Evolutionary conservation across 2,888 invertebrate genomes (phyloP).

Genomic region (Brachyptera risi): DNA sequence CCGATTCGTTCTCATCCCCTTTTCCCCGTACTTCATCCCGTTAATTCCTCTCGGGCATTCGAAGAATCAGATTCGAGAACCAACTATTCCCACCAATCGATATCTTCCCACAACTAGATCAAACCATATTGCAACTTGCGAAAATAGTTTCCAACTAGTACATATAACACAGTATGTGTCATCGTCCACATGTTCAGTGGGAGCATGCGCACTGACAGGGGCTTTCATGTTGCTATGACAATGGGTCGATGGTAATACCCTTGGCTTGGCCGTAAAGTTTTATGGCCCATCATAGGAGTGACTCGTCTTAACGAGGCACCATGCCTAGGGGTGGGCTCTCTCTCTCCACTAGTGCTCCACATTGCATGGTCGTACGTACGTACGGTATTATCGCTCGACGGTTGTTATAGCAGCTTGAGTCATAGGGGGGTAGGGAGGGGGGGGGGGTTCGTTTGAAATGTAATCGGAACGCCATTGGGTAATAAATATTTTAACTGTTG

Average conservation of each 20-base stretch:
- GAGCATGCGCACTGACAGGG: background rate
- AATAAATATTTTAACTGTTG: slow-evolving; percentile 5
- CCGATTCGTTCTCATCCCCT: too few relatives aligned
- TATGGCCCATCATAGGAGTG: slow-evolving; percentile 19
- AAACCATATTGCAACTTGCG: too few relatives aligned
- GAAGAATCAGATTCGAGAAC: too few relatives aligned
- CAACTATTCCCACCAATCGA: too few relatives aligned
- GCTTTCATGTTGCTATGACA: slow-evolving; percentile 21
- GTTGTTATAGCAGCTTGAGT: background rate
- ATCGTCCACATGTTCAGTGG: too few relatives aligned
- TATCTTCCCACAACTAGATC: too few relatives aligned
- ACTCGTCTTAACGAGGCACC: slow-evolving; percentile 13
- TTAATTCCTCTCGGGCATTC: too few relatives aligned
- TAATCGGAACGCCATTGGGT: background rate
- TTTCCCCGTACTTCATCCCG: too few relatives aligned
- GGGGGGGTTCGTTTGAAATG: background rate
- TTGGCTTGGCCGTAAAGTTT: slow-evolving; percentile 14
- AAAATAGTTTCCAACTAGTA: too few relatives aligned
- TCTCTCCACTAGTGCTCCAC: too few relatives aligned
- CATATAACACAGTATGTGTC: too few relatives aligned
- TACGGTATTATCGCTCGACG: background rate
- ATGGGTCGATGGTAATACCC: slow-evolving; percentile 15
- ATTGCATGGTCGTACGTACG: background rate
- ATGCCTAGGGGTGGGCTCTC: slow-evolving; percentile 1
- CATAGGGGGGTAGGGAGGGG: background rate